These are phyloP conservation scores for Nycticryphes semicollaris DNA, from an alignment of 2,113 vertebrate genomes.

Conservation along the genomic window DNA sequence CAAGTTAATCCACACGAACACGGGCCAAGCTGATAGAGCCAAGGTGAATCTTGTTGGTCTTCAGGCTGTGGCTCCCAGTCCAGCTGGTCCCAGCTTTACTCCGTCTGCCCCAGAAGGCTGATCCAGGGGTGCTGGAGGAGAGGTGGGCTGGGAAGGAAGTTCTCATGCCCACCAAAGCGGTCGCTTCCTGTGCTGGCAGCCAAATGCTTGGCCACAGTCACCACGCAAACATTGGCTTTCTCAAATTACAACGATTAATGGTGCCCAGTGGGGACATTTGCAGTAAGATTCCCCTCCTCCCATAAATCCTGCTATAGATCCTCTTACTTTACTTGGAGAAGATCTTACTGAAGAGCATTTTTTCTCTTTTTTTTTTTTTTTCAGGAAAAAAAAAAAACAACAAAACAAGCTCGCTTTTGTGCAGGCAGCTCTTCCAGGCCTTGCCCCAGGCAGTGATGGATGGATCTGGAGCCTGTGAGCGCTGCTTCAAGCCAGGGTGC, in stretches of 20 bases:
- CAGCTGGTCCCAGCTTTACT: neutral
- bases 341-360: neutral
- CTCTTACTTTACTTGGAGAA: neutral
- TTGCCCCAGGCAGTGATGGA: neutral
- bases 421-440: neutral
- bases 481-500: neutral
- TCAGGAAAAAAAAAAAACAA: no score
- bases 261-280: neutral
- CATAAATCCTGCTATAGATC: neutral
- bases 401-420: neutral
- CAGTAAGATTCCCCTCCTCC: neutral
- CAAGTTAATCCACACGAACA: neutral
- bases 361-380: neutral
- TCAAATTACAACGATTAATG: neutral
- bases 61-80: neutral
- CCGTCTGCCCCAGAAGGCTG: neutral
- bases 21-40: neutral
- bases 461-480: neutral
- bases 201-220: neutral
- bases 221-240: neutral
- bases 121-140: neutral
- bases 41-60: neutral
- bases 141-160: neutral
- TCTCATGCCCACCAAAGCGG: neutral
- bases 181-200: neutral